phyloP scores from a whole-genome alignment of 2,113 vertebrate genomes.

The Anarrhichthys ocellatus region DNA sequence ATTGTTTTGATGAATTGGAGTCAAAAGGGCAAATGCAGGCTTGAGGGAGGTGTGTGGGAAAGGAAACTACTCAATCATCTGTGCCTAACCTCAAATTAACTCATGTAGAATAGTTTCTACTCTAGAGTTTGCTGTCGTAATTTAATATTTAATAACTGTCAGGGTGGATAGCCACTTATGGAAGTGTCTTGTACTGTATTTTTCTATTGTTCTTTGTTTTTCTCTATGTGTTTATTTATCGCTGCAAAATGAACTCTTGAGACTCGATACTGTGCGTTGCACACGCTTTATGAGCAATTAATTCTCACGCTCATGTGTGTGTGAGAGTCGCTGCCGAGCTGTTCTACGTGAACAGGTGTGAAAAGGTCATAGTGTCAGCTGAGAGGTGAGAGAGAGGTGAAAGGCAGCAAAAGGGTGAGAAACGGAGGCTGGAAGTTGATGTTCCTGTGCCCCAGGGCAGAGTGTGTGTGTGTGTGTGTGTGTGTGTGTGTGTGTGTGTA shows the following conservation, averaged over 20 bases:
- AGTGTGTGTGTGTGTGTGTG: conserved; percentile 41
- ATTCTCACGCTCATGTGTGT: not conserved
- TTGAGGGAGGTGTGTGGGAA: conserved; percentile 30
- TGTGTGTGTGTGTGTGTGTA: conserved; percentile 38
- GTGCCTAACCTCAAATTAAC: not conserved
- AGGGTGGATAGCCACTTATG: not conserved
- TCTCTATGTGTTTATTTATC: not conserved
- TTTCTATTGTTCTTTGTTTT: not conserved
- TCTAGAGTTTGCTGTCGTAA: not conserved
- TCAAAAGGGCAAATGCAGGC: conserved; percentile 34
- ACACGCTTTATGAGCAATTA: conserved; percentile 4
- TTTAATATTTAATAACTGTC: not conserved
- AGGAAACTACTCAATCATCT: not conserved
- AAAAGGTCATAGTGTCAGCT: conserved; percentile 62
- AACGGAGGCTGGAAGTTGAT: conserved; percentile 77
- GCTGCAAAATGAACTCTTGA: not conserved
- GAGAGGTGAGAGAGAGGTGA: conserved; percentile 70
- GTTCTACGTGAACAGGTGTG: conserved; percentile 56
- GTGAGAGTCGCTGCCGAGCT: not conserved
- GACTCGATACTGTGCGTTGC: conserved; percentile 2
- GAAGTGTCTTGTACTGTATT: not conserved
- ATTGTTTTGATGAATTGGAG: conserved; percentile 45
- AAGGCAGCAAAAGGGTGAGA: conserved; percentile 63
- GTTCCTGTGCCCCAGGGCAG: conserved; percentile 75
- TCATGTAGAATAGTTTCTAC: not conserved